Evolutionary conservation across 1,140 invertebrate species (phyloP).

Genomic region (Phymastichus coffea): DNA sequence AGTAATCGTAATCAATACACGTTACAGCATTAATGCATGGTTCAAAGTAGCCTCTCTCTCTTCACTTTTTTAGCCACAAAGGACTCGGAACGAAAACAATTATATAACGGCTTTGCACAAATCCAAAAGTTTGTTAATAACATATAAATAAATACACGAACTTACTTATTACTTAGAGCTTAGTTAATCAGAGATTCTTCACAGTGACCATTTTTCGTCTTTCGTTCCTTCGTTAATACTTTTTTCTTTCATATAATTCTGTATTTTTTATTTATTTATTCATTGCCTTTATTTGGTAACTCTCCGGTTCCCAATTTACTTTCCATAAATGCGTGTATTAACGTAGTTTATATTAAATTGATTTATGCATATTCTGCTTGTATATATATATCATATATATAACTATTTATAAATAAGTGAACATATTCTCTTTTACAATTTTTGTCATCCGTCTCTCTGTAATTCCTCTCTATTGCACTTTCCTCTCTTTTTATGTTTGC

Average conservation of each 20-base stretch:
- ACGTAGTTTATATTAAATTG: constrained; percentile 39
- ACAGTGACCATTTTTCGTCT: constrained; percentile 1
- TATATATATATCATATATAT: too few relatives aligned
- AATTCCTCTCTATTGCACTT: too few relatives aligned
- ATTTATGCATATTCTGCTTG: constrained; percentile 17
- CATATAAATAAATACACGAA: constrained; percentile 47
- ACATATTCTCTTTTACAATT: constrained; percentile 34
- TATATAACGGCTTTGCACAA: constrained; percentile 34
- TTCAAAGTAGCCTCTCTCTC: constrained; percentile 16
- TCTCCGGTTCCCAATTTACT: constrained; percentile 24
- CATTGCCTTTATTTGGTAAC: constrained; percentile 36
- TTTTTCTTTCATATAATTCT: constrained; percentile 2
- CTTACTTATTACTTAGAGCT: constrained; percentile 41
- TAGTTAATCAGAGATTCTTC: constrained; percentile 17
- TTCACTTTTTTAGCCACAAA: constrained; percentile 25
- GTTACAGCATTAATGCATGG: constrained; percentile 45
- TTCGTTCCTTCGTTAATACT: background rate
- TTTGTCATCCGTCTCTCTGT: background rate
- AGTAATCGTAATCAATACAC: constrained; percentile 48
- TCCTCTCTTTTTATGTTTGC: too few relatives aligned
- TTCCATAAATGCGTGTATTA: constrained; percentile 37
- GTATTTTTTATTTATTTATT: background rate
- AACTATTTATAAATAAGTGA: constrained; percentile 46
- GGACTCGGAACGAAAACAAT: constrained; percentile 38
- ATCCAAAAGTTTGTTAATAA: constrained; percentile 32